Evolutionary conservation across 2,113 vertebrate species (phyloP).

Genomic region (Vulpes vulpes): DNA sequence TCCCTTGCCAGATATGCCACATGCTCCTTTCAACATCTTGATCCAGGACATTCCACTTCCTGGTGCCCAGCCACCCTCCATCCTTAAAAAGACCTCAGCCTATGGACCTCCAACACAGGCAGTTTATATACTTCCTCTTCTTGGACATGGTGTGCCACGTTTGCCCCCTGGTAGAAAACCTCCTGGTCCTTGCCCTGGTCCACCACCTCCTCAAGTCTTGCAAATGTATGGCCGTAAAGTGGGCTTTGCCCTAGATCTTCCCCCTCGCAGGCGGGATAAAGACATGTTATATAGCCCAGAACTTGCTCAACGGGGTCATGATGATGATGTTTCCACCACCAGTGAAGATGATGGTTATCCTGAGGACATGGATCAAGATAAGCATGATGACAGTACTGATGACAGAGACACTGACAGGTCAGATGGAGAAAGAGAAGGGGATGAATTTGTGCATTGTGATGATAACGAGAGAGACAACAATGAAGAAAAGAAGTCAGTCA

Average conservation of each 20-base stretch:
- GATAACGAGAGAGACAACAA: slow-evolving; percentile 86
- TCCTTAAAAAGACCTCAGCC: slow-evolving; percentile 95
- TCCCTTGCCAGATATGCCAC: slow-evolving; percentile 97
- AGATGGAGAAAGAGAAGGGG: slow-evolving; percentile 93
- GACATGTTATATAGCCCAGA: slow-evolving; percentile 90
- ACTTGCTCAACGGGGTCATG: slow-evolving; percentile 86
- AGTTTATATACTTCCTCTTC: slow-evolving; percentile 88
- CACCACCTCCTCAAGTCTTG: slow-evolving; percentile 95
- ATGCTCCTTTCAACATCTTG: slow-evolving; percentile 97
- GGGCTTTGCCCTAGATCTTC: slow-evolving; percentile 87
- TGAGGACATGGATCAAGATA: slow-evolving; percentile 91
- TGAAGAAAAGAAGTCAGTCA: slow-evolving; percentile 88
- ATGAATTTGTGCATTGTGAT: slow-evolving; percentile 93
- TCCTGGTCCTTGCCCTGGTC: slow-evolving; percentile 96
- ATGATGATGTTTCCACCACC: slow-evolving; percentile 88
- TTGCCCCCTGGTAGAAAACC: slow-evolving; percentile 96
- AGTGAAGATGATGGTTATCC: slow-evolving; percentile 91
- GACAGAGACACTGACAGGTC: slow-evolving; percentile 92
- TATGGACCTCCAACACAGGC: slow-evolving; percentile 90
- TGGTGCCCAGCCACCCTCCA: slow-evolving; percentile 97
- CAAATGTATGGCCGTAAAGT: slow-evolving; percentile 93
- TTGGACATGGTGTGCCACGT: slow-evolving; percentile 93
- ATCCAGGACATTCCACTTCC: slow-evolving; percentile 98
- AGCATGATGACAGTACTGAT: slow-evolving; percentile 92
- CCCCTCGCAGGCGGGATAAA: slow-evolving; percentile 88